A percentile compares a stretch with the other conserved stretches of the same genome.
These are phyloP conservation scores for Sinocyclocheilus grahami DNA, from an alignment of 2,113 vertebrate species.

Conservation along the genomic window DNA sequence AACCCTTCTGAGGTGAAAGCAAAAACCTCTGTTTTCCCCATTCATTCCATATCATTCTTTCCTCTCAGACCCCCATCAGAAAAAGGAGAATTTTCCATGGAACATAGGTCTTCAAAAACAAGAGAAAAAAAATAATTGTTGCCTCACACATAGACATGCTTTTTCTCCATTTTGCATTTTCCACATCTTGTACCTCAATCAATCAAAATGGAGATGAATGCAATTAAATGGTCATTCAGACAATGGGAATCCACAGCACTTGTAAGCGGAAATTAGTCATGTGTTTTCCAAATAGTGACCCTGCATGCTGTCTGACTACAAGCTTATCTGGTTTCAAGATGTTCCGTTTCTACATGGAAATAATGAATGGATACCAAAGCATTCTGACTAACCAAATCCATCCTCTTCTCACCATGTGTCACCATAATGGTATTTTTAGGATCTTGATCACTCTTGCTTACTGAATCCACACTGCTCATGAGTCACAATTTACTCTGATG, in stretches of 20 bases:
- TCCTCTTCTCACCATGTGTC: not conserved
- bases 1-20: slow-evolving; percentile 10
- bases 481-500: not conserved
- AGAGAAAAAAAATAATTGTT: not conserved
- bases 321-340: not conserved
- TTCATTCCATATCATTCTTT: not conserved
- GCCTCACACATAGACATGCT: no score
- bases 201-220: not conserved
- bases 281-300: not conserved
- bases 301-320: not conserved
- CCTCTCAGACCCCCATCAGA: not conserved
- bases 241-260: not conserved
- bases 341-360: not conserved
- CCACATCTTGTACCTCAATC: not conserved
- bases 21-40: slow-evolving; percentile 9
- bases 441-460: not conserved
- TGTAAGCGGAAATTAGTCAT: not conserved
- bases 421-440: not conserved
- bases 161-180: not conserved
- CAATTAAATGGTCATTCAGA: not conserved
- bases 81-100: not conserved
- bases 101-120: not conserved
- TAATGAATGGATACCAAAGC: not conserved
- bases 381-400: not conserved
- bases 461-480: not conserved